These are phyloP conservation scores for Chirona hameri DNA, from an alignment of 2,888 invertebrate species.

Conservation along the genomic window DNA sequence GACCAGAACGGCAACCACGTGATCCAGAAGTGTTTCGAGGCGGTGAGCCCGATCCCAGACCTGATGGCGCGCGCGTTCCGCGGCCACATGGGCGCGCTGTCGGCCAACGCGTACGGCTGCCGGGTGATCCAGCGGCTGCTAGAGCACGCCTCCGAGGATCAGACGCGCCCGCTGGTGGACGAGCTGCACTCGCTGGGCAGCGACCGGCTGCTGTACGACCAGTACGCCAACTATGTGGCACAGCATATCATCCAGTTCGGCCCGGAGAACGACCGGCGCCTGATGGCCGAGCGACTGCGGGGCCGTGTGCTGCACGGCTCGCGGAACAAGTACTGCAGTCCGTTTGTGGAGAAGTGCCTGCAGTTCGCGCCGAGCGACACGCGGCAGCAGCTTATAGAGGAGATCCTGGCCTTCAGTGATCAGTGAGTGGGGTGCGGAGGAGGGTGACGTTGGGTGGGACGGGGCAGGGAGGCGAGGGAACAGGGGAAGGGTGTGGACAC, in stretches of 20 bases:
- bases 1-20: slow-evolving; percentile 99
- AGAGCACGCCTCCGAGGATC: slow-evolving; percentile 94
- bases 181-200: slow-evolving; percentile 87
- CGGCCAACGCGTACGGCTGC: slow-evolving; percentile 98
- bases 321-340: slow-evolving; percentile 99
- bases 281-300: slow-evolving; percentile 80
- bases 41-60: slow-evolving; percentile 96
- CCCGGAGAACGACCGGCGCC: slow-evolving; percentile 91
- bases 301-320: slow-evolving; percentile 90
- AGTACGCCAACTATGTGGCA: slow-evolving; percentile 98
- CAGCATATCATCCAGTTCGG: slow-evolving; percentile 98
- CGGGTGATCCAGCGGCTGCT: slow-evolving; percentile 98
- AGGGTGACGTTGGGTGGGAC: too few species aligned
- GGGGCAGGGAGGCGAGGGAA: too few species aligned
- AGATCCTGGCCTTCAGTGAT: too few species aligned
- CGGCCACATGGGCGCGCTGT: slow-evolving; percentile 81
- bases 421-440: too few species aligned
- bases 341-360: slow-evolving; percentile 99
- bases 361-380: slow-evolving; percentile 61
- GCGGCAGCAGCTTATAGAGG: too few species aligned
- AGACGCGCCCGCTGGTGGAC: slow-evolving; percentile 80
- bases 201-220: slow-evolving; percentile 91
- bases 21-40: slow-evolving; percentile 99
- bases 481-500: too few species aligned
- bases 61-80: slow-evolving; percentile 85